Evolutionary conservation across 1,140 invertebrate species (phyloP).

Genomic region (Drosophila virilis): DNA sequence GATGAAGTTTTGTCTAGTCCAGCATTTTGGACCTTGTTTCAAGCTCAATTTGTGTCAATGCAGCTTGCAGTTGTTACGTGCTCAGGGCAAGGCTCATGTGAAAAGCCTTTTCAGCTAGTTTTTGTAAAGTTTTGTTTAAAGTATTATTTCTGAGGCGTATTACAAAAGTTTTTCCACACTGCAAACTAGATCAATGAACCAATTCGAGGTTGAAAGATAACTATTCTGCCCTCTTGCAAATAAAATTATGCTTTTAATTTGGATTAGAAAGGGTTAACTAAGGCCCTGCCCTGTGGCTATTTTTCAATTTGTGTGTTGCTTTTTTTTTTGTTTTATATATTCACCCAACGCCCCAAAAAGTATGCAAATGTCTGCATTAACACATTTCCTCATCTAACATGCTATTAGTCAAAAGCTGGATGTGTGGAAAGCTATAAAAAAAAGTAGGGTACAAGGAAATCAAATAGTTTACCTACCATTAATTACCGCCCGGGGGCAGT

Average conservation of each 20-base stretch:
- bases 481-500: conserved; percentile 64
- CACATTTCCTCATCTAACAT: conserved; percentile 63
- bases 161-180: background rate
- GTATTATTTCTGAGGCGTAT: conserved; percentile 3
- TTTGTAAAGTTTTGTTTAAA: background rate
- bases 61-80: conserved; percentile 49
- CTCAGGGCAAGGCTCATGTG: conserved; percentile 3
- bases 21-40: background rate
- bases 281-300: conserved; percentile 23
- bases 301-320: conserved; percentile 38
- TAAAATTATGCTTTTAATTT: conserved; percentile 27
- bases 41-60: conserved; percentile 1
- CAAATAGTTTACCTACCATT: conserved; percentile 69
- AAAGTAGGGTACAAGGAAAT: conserved; percentile 56
- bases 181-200: conserved; percentile 24
- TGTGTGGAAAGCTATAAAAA: conserved; percentile 37
- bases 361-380: conserved; percentile 67
- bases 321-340: conserved; percentile 4
- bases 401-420: conserved; percentile 56
- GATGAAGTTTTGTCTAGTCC: background rate
- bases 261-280: conserved; percentile 18
- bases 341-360: conserved; percentile 25
- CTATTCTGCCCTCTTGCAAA: background rate
- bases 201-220: background rate
- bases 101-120: background rate